Percentiles rank a stretch among this genome's conserved stretches.
These are phyloP conservation scores for Harpagifer antarcticus DNA, from an alignment of 2,797 vertebrate species.

Conservation along the genomic window DNA sequence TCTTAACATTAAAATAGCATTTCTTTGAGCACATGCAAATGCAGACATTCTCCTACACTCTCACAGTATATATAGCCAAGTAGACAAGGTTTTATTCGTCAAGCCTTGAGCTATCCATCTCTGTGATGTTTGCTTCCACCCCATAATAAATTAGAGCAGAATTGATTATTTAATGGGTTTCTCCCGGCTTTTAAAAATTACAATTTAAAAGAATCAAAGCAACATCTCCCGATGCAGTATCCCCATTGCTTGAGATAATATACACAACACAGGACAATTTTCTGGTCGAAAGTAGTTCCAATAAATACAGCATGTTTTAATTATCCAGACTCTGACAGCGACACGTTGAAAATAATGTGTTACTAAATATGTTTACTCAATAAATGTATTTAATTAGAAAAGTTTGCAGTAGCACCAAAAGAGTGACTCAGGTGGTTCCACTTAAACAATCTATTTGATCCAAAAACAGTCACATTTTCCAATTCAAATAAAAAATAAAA, in stretches of 20 bases:
- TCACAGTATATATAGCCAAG: not conserved
- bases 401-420: too few relatives aligned
- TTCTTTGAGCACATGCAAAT: conserved; percentile 8
- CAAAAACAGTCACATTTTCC: too few relatives aligned
- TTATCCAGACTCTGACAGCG: not conserved
- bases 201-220: not conserved
- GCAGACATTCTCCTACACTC: not conserved
- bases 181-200: not conserved
- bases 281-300: conserved; percentile 1
- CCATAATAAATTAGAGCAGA: conserved; percentile 7
- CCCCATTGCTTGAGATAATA: conserved; percentile 13
- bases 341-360: not conserved
- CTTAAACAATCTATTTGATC: too few relatives aligned
- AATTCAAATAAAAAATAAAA: too few relatives aligned
- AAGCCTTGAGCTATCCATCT: not conserved
- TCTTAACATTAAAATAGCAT: conserved; percentile 32
- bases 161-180: not conserved
- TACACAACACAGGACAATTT: not conserved
- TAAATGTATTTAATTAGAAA: not conserved
- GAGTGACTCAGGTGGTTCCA: too few relatives aligned
- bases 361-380: not conserved
- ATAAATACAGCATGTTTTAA: conserved; percentile 15
- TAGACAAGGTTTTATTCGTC: conserved; percentile 3
- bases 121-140: conserved; percentile 6
- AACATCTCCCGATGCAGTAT: conserved; percentile 23